Evolutionary conservation across 2,888 invertebrate genomes (phyloP).

Genomic region (Gerris lacustris): DNA sequence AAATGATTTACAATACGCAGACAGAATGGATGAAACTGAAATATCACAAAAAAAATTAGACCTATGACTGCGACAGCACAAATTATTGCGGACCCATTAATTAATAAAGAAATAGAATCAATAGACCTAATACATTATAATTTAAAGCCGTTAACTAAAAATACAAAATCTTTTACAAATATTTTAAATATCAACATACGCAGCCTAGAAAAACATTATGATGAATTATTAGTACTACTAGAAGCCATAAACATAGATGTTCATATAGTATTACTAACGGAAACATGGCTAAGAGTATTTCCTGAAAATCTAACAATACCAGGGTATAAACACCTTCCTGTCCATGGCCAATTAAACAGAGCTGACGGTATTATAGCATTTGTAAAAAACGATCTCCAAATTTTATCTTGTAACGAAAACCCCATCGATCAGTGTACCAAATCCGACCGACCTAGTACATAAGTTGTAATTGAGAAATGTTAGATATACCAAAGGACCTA

Average conservation of each 20-base stretch:
- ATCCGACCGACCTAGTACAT: too few relatives aligned
- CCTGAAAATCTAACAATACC: not conserved
- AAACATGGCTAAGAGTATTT: not conserved
- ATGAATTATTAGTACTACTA: not conserved
- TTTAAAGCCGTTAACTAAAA: not conserved
- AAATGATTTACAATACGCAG: too few relatives aligned
- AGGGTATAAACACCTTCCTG: not conserved
- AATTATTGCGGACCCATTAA: too few relatives aligned
- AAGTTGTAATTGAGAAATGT: too few relatives aligned
- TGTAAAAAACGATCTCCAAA: conserved; percentile 3
- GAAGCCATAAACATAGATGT: not conserved
- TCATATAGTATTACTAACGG: not conserved
- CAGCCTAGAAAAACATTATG: conserved; percentile 1
- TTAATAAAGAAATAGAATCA: too few relatives aligned
- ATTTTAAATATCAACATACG: not conserved
- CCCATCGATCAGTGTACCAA: not conserved
- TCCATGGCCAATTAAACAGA: not conserved
- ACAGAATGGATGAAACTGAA: too few relatives aligned
- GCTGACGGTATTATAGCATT: not conserved
- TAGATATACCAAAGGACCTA: too few relatives aligned
- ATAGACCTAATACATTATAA: too few relatives aligned
- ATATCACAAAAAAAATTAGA: too few relatives aligned
- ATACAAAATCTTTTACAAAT: not conserved
- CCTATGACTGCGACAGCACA: too few relatives aligned
- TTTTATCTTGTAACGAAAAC: not conserved